Base-by-base conservation (phyloP, 2,888 invertebrate genomes). In the Andrena camellia region DNA sequence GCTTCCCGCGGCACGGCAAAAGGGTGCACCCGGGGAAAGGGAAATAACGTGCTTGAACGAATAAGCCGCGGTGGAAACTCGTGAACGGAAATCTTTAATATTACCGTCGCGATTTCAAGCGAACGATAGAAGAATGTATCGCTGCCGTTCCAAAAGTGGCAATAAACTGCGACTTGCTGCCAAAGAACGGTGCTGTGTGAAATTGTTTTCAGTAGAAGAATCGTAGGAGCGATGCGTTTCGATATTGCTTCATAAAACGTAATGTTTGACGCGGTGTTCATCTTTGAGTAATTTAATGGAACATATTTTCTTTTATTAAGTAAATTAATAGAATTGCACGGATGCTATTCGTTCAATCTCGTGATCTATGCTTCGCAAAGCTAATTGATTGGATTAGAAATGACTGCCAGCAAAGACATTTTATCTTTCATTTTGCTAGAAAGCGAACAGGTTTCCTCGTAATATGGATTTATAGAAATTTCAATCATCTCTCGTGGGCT, bases 61-160 rank as follows among this genome's bases (percentile, higher is more conserved):
- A 71, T 71, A 71, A 84, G 74, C 67, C 78, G 54, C 52, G 66
- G 20, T 33, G 31, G 83, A 72, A 76, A 72, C 74, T 74, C 78
- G 83, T 68, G 84, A 84, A 83, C 83, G 59, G 78, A 73, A 78
- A 54, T 83, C 66, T 83, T 83, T 83, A 83, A 83, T 83, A 83
- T 83, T 78, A 74, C 84, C 50, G 67, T 26, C 70, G 35, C 83
- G 70, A 78, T 78, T 83, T 70, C 31, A 69, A 64, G 42, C 31
- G 72, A 69, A 33, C 31, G 50, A 69, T 66, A 42, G 82, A 73
- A 77, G 83, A 83, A 79, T 83, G 60, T 73, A 77, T 83, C 57
- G 76, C 57, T 60, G 66, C 60, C 26, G 57, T 48, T 72, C 6
- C 52, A 31, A 60, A 42, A 63, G 23, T 57, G 63, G 26, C 63